phyloP scores from a whole-genome alignment of 2,888 invertebrate genomes.

The Clepsis dumicolana region DNA sequence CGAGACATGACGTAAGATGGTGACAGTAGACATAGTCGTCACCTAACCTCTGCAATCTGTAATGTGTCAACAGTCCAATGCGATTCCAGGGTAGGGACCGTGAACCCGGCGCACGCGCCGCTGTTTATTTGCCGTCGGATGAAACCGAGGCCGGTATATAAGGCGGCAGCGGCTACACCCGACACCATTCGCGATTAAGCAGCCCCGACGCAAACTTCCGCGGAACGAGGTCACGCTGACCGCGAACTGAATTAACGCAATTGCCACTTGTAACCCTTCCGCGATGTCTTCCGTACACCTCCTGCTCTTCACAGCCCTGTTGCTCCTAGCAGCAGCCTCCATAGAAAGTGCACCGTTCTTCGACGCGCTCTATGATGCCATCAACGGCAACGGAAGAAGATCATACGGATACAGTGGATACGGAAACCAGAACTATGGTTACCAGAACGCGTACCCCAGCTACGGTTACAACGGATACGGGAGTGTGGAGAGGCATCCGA shows the following conservation, averaged over 20 bases:
- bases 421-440: conserved; percentile 44
- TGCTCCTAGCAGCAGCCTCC: conserved; percentile 55
- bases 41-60: conserved; percentile 46
- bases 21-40: conserved; percentile 23
- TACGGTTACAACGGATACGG: conserved; percentile 52
- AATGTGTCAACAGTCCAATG: conserved; percentile 50
- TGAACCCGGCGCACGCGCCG: conserved; percentile 73
- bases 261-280: conserved; percentile 75
- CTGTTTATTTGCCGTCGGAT: conserved; percentile 76
- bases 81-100: conserved; percentile 78
- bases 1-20: conserved; percentile 35
- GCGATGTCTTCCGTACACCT: conserved; percentile 71
- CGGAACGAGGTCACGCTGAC: conserved; percentile 74
- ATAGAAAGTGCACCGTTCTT: conserved; percentile 75
- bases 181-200: conserved; percentile 82
- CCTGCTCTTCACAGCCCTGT: conserved; percentile 57
- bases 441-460: conserved; percentile 47
- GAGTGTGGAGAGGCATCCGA: conserved; percentile 56
- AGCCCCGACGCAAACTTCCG: conserved; percentile 77
- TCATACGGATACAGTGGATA: conserved; percentile 69
- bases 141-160: conserved; percentile 85
- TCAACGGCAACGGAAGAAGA: conserved; percentile 73
- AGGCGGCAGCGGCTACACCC: conserved; percentile 73
- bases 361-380: conserved; percentile 79
- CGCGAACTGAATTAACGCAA: conserved; percentile 78